Evolutionary conservation across 2,888 invertebrate species (phyloP), one percentile per base, ranked within the genome.

Genomic region (Melinaea menophilus): DNA sequence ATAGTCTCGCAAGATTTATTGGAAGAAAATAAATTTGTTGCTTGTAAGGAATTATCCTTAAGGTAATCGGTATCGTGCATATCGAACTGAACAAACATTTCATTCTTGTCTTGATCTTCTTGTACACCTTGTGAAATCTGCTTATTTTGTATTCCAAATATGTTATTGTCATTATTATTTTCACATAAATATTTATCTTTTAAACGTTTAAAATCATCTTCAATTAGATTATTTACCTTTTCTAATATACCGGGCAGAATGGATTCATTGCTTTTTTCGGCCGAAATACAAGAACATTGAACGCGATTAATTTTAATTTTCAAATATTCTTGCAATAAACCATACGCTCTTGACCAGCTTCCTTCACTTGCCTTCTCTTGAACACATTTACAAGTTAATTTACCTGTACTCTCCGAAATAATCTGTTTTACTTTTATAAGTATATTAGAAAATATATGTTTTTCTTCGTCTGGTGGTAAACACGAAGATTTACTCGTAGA

Each of bases 301-400:
- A 83, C 81, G 56, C 80, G 81, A 66, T 84, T 80, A 33, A 90
- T 81, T 85, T 90, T 90, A 1, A 79, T 76, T 76, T 84, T 86
- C 55, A 90, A 76, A 76, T 90, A 90, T 75, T 90, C 90, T 76
- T 87, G 83, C 60, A 90, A 73, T 69, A 90, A 75, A 55, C 77
- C 78, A 64, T 85, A 85, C 1, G 86, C 89, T 71, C 89, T 80
- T 22, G 81, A 80, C 86, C 88, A 90, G 72, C 81, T 86, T n/a
- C 79, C 82, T 62, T 78, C 73, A 22, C 67, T 69, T 63, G 64
- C 33, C 31, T 69, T 68, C 58, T 69, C 66, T 63, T 69, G 67
- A 4, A 69, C 65, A 74, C 84, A 85, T 66, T 73, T 79, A 73
- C 85, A 88, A 63, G 72, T 69, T 12, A 81, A 69, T 67, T 78